Percentiles rank a stretch among this genome's conserved stretches.
Conservation (phyloP, 1,140 invertebrate genomes). For the Scylla paramamosain region DNA sequence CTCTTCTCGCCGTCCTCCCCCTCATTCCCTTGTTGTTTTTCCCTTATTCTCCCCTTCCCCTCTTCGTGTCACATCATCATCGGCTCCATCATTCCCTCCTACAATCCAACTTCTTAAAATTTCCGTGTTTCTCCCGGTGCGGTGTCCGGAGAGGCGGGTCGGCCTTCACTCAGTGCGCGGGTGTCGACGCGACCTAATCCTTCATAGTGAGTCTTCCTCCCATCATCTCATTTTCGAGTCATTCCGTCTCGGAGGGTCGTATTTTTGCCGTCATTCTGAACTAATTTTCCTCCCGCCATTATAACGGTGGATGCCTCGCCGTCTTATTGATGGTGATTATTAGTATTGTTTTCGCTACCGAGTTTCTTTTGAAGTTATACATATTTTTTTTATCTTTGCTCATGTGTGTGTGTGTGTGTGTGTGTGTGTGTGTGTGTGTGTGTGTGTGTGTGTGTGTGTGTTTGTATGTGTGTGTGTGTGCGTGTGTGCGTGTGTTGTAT, state of each 20-base stretch:
- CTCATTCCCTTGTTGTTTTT: background rate
- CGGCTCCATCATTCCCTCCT: slow-evolving; percentile 10
- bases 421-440: no score
- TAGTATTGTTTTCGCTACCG: no score
- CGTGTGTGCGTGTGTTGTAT: background rate
- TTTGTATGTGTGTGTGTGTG: no score
- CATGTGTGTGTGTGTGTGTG: no score
- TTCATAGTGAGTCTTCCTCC: slow-evolving; percentile 10
- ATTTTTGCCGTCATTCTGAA: background rate
- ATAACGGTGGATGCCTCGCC: background rate
- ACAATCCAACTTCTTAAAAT: slow-evolving; percentile 16
- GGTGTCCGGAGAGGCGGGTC: background rate
- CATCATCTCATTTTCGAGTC: slow-evolving; percentile 14
- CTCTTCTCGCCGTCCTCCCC: background rate
- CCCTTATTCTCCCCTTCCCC: slow-evolving; percentile 18
- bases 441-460: no score
- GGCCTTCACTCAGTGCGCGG: background rate
- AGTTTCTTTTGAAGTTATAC: no score
- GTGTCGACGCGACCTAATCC: background rate
- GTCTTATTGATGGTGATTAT: no score
- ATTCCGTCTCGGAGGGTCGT: slow-evolving; percentile 17
- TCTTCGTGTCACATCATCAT: slow-evolving; percentile 11
- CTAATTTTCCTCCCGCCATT: background rate
- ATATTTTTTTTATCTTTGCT: no score
- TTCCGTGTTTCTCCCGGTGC: background rate